Evolutionary conservation across 2,797 vertebrate genomes (phyloP).

Genomic region (Vultur gryphus): DNA sequence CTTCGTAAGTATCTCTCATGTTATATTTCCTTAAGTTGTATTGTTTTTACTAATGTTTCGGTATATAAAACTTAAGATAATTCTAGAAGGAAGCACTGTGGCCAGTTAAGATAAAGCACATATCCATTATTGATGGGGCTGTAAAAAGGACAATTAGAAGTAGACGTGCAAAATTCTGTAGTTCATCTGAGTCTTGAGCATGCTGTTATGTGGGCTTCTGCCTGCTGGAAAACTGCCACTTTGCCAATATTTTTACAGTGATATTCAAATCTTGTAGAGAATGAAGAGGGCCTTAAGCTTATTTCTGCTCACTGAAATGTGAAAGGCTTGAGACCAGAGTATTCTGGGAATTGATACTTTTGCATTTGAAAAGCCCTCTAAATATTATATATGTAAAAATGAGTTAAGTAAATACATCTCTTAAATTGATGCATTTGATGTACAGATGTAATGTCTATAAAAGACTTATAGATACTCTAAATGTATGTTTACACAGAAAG

Average conservation of each 20-base stretch:
- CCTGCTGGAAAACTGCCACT: not conserved
- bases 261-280: not conserved
- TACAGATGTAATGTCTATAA: not conserved
- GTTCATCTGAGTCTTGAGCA: not conserved
- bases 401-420: not conserved
- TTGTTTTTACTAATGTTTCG: not conserved
- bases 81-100: not conserved
- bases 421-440: not conserved
- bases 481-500: not conserved
- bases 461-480: not conserved
- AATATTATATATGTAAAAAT: not conserved
- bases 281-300: not conserved
- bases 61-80: not conserved
- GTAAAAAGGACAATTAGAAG: not conserved
- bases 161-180: not conserved
- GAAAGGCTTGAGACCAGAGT: not conserved
- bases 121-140: not conserved
- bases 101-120: not conserved
- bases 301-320: not conserved
- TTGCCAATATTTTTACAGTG: not conserved
- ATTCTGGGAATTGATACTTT: not conserved
- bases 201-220: not conserved
- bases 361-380: not conserved
- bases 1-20: slow-evolving; percentile 85
- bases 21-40: not conserved